Base-by-base conservation (phyloP, 2,888 invertebrate genomes). In the Dasypolia templi region DNA sequence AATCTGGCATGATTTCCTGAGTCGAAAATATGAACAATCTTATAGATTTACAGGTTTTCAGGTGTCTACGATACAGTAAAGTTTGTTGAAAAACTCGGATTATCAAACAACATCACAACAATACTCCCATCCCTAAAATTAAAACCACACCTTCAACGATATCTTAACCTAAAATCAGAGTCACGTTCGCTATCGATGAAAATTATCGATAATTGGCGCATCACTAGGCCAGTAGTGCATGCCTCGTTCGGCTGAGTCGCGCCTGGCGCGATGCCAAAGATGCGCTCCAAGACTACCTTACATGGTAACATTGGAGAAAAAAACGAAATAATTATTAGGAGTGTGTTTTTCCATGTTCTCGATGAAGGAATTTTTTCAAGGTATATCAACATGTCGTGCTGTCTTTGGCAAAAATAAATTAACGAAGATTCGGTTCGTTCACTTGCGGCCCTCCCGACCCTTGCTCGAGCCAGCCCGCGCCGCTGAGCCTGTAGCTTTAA, bases 171-270 rank as follows among this genome's bases (percentile, higher is more conserved):
- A 68, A 79, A 77, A 87, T 84, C 82, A 58, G 53, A 75, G 76
- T 79, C 87, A 79, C 75, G 75, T 77, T 72, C 79, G 75, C 81
- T 85, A 82, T 87, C 85, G 82, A 83, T 84, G 70, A 67, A 84
- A 81, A 78, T 78, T 84, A 78, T 83, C 82, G 83, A 85, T 84
- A 83, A 86, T 76, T 77, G 69, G 68, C 70, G 69, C 88, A 82
- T 83, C 89, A 77, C 89, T 89, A 76, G 71, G 77, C 72, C 80
- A 88, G 84, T 87, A 85, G 86, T 86, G 87, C 88, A 85, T 80
- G 81, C 79, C 78, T 81, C 85, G 88, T 86, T 86, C 83, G 79
- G 89, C 89, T 89, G 89, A 89, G 87, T 89, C 87, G 80, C 55
- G 69, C 71, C 79, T 89, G 89, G 89, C 87, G 17, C 39, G 0